Conservation (phyloP, 2,113 vertebrate genomes). For the Mormyrus lacerda region DNA sequence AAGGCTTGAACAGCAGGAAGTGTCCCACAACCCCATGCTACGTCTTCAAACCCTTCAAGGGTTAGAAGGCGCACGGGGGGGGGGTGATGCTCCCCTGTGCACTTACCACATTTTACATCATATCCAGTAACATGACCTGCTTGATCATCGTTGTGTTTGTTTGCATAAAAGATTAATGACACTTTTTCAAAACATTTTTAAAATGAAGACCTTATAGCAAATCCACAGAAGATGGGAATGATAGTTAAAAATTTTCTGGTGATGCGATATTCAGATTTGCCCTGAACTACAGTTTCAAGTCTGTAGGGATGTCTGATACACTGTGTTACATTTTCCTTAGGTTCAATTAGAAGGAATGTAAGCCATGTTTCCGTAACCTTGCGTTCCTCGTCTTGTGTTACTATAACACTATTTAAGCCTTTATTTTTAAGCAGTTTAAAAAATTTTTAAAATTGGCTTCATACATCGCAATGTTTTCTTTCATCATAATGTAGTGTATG, state of each 20-base stretch:
- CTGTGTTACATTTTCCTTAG: not conserved
- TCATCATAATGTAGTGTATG: not conserved
- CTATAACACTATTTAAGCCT: not conserved
- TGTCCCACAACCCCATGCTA: not conserved
- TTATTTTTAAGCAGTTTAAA: not conserved
- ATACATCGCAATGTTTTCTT: not conserved
- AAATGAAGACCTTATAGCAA: not conserved
- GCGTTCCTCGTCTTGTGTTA: not conserved
- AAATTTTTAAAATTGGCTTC: not conserved
- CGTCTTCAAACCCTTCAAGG: not conserved
- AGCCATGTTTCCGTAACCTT: not conserved
- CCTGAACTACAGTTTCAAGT: not conserved
- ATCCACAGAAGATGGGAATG: not conserved
- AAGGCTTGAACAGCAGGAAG: not conserved
- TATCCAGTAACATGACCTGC: not conserved
- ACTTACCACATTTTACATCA: not conserved
- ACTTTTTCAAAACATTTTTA: not conserved
- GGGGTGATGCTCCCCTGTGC: not conserved
- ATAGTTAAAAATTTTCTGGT: not conserved
- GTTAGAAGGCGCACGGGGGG: not conserved
- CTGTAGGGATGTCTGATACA: not conserved
- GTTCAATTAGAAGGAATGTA: not conserved
- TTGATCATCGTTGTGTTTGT: constrained; percentile 7
- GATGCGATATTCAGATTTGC: not conserved
- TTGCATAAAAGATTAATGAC: not conserved